Evolutionary conservation across 2,797 vertebrate species (phyloP).

Genomic region (Pseudotriccus pelzelni): DNA sequence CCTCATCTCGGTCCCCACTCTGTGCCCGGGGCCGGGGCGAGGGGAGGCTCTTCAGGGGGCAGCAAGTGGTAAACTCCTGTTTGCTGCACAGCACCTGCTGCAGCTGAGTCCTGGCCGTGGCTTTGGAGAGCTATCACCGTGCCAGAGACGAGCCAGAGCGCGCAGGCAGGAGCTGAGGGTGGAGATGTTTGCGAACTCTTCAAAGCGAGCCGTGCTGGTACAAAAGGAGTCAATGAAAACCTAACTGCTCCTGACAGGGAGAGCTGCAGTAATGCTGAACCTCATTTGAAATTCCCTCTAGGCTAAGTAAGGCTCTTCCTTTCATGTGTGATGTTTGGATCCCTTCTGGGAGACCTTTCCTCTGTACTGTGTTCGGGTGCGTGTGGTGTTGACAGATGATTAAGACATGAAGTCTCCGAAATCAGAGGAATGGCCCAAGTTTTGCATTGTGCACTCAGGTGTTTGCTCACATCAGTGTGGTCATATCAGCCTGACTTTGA

Average conservation of each 20-base stretch:
- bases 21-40: not conserved
- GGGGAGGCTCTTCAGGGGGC: not conserved
- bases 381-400: slow-evolving; percentile 54
- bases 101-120: not conserved
- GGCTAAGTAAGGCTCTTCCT: slow-evolving; percentile 52
- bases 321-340: slow-evolving; percentile 67
- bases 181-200: slow-evolving; percentile 34
- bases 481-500: not conserved
- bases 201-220: slow-evolving; percentile 4
- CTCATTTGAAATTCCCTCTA: slow-evolving; percentile 69
- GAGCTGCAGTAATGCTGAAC: slow-evolving; percentile 51
- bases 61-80: not conserved
- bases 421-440: slow-evolving; percentile 33
- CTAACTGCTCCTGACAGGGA: slow-evolving; percentile 37
- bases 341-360: slow-evolving; percentile 57
- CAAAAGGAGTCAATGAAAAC: slow-evolving; percentile 39
- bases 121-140: not conserved
- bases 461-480: not conserved
- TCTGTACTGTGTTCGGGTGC: not conserved
- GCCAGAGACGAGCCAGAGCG: not conserved
- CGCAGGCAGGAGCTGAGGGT: not conserved
- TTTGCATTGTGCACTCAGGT: slow-evolving; percentile 3
- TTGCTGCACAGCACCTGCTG: not conserved
- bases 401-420: slow-evolving; percentile 65
- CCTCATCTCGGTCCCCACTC: not conserved